Base-by-base conservation (phyloP, 1,140 invertebrate species). In the Hylaeus anthracinus region DNA sequence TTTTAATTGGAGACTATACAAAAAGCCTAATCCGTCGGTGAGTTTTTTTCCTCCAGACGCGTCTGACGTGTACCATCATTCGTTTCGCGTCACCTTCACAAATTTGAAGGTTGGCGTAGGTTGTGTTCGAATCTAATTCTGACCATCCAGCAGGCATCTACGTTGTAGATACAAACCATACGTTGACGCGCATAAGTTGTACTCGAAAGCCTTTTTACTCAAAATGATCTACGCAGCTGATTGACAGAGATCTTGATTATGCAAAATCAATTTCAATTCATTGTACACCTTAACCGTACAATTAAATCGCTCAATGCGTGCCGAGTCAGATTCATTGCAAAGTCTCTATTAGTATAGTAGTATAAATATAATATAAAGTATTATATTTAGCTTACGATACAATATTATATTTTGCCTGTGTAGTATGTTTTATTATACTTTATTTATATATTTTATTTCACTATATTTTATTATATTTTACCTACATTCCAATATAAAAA, bases 41-140 rank as follows among this genome's bases (percentile, higher is more conserved):
- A 71, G 74, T 63, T 78, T 63, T 48, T 69, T 26, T 43, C 45
- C n/a, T 43, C 71, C 51, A 64, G 41, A 73, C 60, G 45, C 1
- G 85, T 87, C 86, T 85, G 85, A 63, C 39, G 26, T 41, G 61
- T 26, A 64, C 55, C 53, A 41, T 58, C 65, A 51, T 61, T 60
- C 60, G 51, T 85, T 71, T 75, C 51, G 53, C 69, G 79, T 88
- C 82, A 83, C 87, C 87, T 88, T 88, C 80, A 66, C 81, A 15
- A 85, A 87, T 87, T 86, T 81, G 74, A 87, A 87, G 85, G 87
- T 87, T 88, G 87, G 41, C 72, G 69, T 88, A 88, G 88, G 85
- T 89, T 72, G 83, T 63, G 85, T 63, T 56, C 72, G 73, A 74
- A 73, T 80, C 72, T 78, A 76, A 85, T 78, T 74, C 63, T 83